Base-by-base conservation (phyloP, 2,797 vertebrate species). In the Arctocebus calabarensis region DNA sequence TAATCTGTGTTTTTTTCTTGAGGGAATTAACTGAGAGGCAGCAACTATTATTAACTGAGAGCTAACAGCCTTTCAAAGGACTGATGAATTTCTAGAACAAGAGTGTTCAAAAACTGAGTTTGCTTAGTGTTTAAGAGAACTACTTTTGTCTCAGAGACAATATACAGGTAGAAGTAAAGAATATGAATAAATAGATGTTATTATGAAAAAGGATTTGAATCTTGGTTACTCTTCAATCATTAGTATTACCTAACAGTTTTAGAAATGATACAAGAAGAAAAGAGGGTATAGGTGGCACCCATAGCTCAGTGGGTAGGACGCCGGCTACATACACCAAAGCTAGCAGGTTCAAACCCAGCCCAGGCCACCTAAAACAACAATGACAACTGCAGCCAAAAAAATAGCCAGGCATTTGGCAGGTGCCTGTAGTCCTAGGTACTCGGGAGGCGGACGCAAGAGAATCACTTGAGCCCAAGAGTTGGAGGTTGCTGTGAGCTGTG, bases 111-210 rank as follows among this genome's bases (percentile, higher is more conserved):
- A 94, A 92, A 14, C 91, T 84, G 61, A 74, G 27, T 8, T 88
- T 88, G 43, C 55, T 90, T 92, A 90, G 25, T 75, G 34, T 90
- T 90, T 74, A 87, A 92, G 43, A 95, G 40, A 97, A 82, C 68
- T 32, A 74, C 5, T 48, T 66, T 71, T 61, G 25, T 64, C 29
- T 84, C 73, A 82, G 20, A 29, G 17, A 61, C 77, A 94, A 45
- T 48, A 7, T 90, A 55, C 13, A 91, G 43, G 16, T 81, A 94
- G 40, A 86, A 96, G 82, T 86, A 62, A 86, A 85, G 16, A 85
- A 52, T 82, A 22, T 77, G 52, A 92, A 68, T 70, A 82, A 70
- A 66, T 61, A 37, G 37, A 61, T 84, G n/a, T 83, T 84, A 93
- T 55, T 74, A 20, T 85, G 66, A 83, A 84, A 74, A 87, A 89